phyloP scores from a whole-genome alignment of 1,140 invertebrate genomes.

The Hycleus phaleratus region DNA sequence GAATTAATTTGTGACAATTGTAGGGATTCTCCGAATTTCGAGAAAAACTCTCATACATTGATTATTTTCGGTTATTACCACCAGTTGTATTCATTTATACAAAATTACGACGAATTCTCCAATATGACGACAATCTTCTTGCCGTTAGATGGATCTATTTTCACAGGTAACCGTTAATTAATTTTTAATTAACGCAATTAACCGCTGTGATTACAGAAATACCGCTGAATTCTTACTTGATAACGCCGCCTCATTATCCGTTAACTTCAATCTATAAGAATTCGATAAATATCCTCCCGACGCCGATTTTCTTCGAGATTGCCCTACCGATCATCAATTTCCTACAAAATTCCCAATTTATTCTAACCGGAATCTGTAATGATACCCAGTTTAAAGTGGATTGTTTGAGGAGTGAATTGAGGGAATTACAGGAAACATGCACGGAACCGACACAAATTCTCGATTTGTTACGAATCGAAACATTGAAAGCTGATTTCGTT shows the following conservation, averaged over 20 bases:
- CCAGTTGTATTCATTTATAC: no score
- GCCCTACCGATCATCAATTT: slow-evolving; percentile 26
- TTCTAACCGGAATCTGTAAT: slow-evolving; percentile 25
- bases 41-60: not conserved
- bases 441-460: slow-evolving; percentile 15
- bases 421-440: not conserved
- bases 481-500: slow-evolving; percentile 24
- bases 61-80: not conserved
- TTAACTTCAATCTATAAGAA: not conserved
- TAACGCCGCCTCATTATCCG: slow-evolving; percentile 20
- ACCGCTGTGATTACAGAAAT: slow-evolving; percentile 25
- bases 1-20: not conserved
- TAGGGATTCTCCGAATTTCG: not conserved
- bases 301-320: slow-evolving; percentile 30
- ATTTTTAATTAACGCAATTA: not conserved
- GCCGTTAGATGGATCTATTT: slow-evolving; percentile 28
- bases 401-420: slow-evolving; percentile 26
- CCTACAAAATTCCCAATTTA: slow-evolving; percentile 14
- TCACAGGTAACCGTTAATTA: slow-evolving; percentile 17
- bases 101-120: not conserved
- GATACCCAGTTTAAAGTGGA: slow-evolving; percentile 29
- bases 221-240: slow-evolving; percentile 26
- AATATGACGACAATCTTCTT: slow-evolving; percentile 16
- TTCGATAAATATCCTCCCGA: slow-evolving; percentile 22
- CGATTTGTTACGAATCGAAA: slow-evolving; percentile 30